Percentiles rank a stretch among this genome's conserved stretches.
Evolutionary conservation across 2,888 invertebrate species (phyloP).

Genomic region (Scelioninae gen. 2): DNA sequence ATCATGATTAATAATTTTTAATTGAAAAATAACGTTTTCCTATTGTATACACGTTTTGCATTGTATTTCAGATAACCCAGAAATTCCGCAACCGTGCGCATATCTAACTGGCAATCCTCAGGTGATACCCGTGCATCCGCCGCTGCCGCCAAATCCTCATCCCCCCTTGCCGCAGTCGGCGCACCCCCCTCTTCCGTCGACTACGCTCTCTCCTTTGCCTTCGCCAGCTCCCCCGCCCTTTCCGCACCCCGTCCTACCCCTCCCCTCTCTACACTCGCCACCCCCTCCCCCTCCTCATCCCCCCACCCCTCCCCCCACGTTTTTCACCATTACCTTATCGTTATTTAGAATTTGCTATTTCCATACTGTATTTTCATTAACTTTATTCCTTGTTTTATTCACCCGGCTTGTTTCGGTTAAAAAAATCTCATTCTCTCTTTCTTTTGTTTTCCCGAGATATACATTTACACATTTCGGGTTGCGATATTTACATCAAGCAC

Average conservation of each 20-base stretch:
- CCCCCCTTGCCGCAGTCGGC: too few species aligned
- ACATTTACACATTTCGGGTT: slow-evolving; percentile 44
- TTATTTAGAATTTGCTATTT: slow-evolving; percentile 49
- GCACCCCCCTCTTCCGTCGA: too few species aligned
- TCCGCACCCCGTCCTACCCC: too few species aligned
- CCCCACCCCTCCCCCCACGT: background rate
- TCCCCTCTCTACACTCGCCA: too few species aligned
- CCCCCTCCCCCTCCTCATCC: too few species aligned
- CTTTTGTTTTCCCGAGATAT: slow-evolving; percentile 53
- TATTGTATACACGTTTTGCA: too few species aligned
- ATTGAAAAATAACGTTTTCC: too few species aligned
- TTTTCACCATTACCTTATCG: slow-evolving; percentile 21
- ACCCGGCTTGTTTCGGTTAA: slow-evolving; percentile 9
- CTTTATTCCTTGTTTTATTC: slow-evolving; percentile 8
- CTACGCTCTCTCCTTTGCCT: too few species aligned
- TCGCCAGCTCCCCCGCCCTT: too few species aligned
- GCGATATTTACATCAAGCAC: slow-evolving; percentile 51
- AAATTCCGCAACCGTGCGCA: slow-evolving; percentile 4
- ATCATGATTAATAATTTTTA: too few species aligned
- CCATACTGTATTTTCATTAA: slow-evolving; percentile 3
- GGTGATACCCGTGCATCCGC: too few species aligned
- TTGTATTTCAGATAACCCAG: background rate
- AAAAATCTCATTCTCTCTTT: slow-evolving; percentile 57
- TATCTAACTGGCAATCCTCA: background rate
- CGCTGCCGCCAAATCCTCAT: too few species aligned